These are phyloP conservation scores for Zaprionus davidi DNA, from an alignment of 1,140 invertebrate species.

Conservation along the genomic window DNA sequence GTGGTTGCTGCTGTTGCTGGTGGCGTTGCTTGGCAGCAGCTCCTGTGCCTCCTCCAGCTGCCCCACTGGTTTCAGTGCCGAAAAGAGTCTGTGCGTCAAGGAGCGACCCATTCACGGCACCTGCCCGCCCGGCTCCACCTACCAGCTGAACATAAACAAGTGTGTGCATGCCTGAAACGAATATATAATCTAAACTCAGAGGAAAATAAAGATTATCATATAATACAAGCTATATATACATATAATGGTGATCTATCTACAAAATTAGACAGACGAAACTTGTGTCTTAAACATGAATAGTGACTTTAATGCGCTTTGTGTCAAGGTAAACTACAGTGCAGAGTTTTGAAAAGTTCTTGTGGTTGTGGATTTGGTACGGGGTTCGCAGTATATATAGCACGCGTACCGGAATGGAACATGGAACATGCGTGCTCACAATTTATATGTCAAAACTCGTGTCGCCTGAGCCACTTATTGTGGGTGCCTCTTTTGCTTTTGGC, in stretches of 20 bases:
- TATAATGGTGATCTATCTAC: background rate
- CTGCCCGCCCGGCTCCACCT: constrained; percentile 66
- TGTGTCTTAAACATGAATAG: background rate
- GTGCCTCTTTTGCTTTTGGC: constrained; percentile 19
- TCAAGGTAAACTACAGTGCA: constrained; percentile 1
- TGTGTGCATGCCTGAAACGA: constrained; percentile 60
- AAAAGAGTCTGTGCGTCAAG: constrained; percentile 54
- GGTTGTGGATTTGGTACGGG: background rate
- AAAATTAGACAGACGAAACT: background rate
- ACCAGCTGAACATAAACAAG: constrained; percentile 65
- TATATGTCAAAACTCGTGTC: constrained; percentile 23
- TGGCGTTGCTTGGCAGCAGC: constrained; percentile 55
- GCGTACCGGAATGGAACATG: background rate
- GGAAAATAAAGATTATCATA: background rate
- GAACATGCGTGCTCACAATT: constrained; percentile 12
- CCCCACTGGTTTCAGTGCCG: constrained; percentile 60
- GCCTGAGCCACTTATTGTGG: constrained; percentile 61
- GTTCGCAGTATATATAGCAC: background rate
- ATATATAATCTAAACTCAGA: background rate
- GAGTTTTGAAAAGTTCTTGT: constrained; percentile 5
- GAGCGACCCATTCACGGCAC: constrained; percentile 70
- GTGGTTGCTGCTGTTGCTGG: constrained; percentile 66
- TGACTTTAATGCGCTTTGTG: constrained; percentile 5
- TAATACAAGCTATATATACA: background rate
- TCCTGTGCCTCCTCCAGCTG: constrained; percentile 57